Evolutionary conservation across 1,140 invertebrate species (phyloP), one percentile per base, ranked within the genome.

Genomic region (Araneus ventricosus): DNA sequence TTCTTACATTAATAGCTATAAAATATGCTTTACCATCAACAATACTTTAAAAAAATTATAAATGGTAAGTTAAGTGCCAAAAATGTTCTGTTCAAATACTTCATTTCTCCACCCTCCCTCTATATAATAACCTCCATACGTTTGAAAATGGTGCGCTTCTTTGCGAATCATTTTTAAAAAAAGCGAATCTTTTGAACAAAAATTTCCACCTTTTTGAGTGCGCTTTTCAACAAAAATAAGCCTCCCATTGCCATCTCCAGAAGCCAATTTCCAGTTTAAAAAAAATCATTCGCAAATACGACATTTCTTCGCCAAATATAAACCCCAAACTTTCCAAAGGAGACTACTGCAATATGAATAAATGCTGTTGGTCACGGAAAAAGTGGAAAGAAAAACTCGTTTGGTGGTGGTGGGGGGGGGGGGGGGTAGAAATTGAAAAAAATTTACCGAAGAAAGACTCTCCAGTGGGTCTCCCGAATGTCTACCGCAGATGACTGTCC

Each of bases 401-500:
- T 24, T 41, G 4, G 0, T 27, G 10, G 10, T 17, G 27, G 22
- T 8, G 8, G n/a, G n/a, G 6, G 4, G 27, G 27, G 27, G 27
- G 8, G 27, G 27, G 70, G 70, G 30, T 20, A 37, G n/a, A 82
- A 45, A 39, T 17, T 4, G 86, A 34, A 30, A 14, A 41, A 88
- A 70, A 89, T 27, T 4, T 20, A 75, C 17, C n/a, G 39, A 20
- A 63, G 61, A 88, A 88, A 63, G 20, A 6, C 88, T 52, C 70
- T n/a, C 24, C 63, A 24, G 70, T 63, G n/a, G 63, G 63, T 57
- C 88, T 79, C 41, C 70, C 63, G 27, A 61, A 90, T 45, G 89
- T 90, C 89, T 27, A 24, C 70, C 34, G 34, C 89, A 90, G 27
- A 82, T 84, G 89, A 80, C 79, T 70, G 45, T 24, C 41, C 67